Evolutionary conservation across 2,888 invertebrate genomes (phyloP), one percentile per base, ranked within the genome.

Genomic region (Cryptus viduatorius): DNA sequence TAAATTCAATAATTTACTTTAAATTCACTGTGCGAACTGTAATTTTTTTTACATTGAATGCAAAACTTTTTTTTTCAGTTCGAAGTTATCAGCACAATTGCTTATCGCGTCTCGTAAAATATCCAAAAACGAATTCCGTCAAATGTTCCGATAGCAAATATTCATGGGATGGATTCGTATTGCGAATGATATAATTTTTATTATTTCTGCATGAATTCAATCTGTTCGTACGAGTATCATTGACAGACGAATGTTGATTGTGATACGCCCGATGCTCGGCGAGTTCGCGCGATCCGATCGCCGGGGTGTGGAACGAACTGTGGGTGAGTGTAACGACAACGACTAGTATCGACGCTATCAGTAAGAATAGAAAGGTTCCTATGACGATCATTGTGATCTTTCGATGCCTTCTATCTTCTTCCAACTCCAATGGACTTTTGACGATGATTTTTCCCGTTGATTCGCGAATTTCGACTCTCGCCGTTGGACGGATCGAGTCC

Each of bases 241-340:
- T 77, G 78, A 80, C 29, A 12, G 76, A 46, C 19, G n/a, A 78
- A 19, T 59, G 81, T 64, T 86, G 65, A 82, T 92, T 92, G 90
- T 90, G 84, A 88, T 89, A 87, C 42, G 90, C 91, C 44, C 92
- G 92, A 88, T 91, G 92, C 50, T 91, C 89, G 59, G 90, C 88
- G 61, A 92, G 90, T 82, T 92, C 92, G 82, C 86, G 89, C 90
- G 95, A 95, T 93, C 96, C 95, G 92, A 95, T 95, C 93, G 95
- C 95, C 85, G 95, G 95, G 90, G 95, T 95, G 84, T 95, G 94
- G 90, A 96, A 96, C 89, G 96, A 95, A 94, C 96, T 95, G 94
- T 96, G 96, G 67, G 96, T 97, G 92, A 97, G 95, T 79, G 97
- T 97, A 90, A 97, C 95, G 92, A 97, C 95, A 92, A 97, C 97